Base-by-base conservation (phyloP, 2,797 vertebrate genomes). In the Microtus agrestis region DNA sequence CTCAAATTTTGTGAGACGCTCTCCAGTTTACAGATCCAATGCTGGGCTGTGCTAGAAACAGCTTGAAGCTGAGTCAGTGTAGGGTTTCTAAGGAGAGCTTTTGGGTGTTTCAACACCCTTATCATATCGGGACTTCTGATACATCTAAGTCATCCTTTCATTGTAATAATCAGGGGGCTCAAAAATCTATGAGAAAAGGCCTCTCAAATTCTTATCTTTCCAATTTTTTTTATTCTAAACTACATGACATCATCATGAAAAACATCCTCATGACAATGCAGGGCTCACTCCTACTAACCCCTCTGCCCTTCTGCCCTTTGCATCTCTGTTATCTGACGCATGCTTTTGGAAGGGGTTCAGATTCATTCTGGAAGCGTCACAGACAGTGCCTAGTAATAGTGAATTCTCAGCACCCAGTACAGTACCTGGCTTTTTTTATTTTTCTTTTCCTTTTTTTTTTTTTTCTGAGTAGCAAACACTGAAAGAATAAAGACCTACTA, bases 301-400 rank as follows among this genome's bases (percentile, higher is more conserved):
- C 87, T 81, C 78, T 73, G 43, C 69, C 40, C 56, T 59, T 59
- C 56, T 59, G 21, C 56, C 56, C 56, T 65, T 71, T 48, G 29
- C 43, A 31, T 8, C 56, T 40, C n/a, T 77, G 25, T 78, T 81
- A 78, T 46, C 67, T 63, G 31, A 86, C 71, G 91, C 82, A 81
- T 93, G 90, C 67, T 92, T 93, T 59, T 9, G 46, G 81, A 95
- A 79, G 91, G 4, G 84, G 76, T 71, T 95, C 91, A 87, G 40
- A 54, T 87, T 91, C 86, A 79, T 51, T 87, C 84, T 51, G 61
- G 74, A 91, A 78, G 69, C 31, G 29, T 81, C 80, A 67, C 9
- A 73, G 31, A 43, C 63, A 89, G 37, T 37, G 71, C 89, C 78
- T 95, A 93, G 85, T 51, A 86, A 88, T 4, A 82, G 40, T 91